Evolutionary conservation across 2,888 invertebrate species (phyloP).

Genomic region (Spisula solida): DNA sequence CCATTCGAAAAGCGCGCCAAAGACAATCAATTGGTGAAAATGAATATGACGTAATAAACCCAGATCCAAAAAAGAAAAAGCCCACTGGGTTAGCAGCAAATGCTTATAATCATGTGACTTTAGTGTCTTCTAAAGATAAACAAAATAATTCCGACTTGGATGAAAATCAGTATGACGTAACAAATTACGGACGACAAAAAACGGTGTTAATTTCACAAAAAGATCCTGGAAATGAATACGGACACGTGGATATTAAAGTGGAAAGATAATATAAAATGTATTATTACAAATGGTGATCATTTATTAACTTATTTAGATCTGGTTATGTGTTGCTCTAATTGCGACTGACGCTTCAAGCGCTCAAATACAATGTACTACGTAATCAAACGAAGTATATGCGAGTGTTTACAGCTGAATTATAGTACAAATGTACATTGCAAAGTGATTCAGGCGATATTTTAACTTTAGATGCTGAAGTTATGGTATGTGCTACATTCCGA

Average conservation of each 20-base stretch:
- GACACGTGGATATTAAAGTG: constrained; percentile 18
- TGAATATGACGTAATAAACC: constrained; percentile 38
- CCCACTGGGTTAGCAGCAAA: not conserved
- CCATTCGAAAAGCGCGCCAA: constrained; percentile 27
- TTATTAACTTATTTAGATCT: not conserved
- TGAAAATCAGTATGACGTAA: constrained; percentile 37
- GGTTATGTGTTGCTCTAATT: too few species aligned
- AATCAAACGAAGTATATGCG: too few species aligned
- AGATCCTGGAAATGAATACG: constrained; percentile 32
- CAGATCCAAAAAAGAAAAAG: constrained; percentile 25
- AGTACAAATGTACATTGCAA: too few species aligned
- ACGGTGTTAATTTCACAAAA: constrained; percentile 32
- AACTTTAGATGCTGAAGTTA: too few species aligned
- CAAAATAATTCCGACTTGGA: constrained; percentile 27
- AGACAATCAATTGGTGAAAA: constrained; percentile 44
- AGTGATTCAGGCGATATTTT: too few species aligned
- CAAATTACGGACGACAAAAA: constrained; percentile 27
- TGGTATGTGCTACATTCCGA: too few species aligned
- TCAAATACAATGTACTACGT: too few species aligned
- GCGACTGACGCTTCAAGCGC: too few species aligned
- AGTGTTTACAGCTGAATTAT: too few species aligned
- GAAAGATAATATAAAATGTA: constrained; percentile 17
- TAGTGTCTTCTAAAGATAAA: constrained; percentile 35
- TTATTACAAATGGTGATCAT: not conserved
- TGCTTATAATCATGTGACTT: constrained; percentile 37